Evolutionary conservation across 2,797 vertebrate species (phyloP).

Genomic region (Synaphobranchus kaupii): DNA sequence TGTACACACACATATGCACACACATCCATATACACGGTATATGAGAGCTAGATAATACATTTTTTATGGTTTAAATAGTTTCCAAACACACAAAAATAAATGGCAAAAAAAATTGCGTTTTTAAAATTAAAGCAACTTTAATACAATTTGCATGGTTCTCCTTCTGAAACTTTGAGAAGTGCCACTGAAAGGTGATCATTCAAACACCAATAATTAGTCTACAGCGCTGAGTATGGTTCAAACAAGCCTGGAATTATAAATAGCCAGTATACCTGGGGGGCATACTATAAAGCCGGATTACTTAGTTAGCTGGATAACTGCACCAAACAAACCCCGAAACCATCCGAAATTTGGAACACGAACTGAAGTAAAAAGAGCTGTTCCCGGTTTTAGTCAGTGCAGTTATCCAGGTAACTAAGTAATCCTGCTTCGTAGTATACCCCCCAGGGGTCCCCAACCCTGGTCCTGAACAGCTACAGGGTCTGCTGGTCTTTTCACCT

Average conservation of each 20-base stretch:
- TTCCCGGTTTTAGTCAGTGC: too few relatives aligned
- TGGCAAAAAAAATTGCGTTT: background rate
- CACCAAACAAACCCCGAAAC: too few relatives aligned
- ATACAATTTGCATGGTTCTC: background rate
- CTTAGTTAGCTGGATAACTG: too few relatives aligned
- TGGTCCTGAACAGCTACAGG: background rate
- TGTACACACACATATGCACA: constrained; percentile 24
- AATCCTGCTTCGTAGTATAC: too few relatives aligned
- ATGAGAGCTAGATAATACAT: background rate
- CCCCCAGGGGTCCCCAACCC: background rate
- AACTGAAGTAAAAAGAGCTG: too few relatives aligned
- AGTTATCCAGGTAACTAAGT: too few relatives aligned
- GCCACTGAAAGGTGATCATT: background rate
- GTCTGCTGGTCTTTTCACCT: background rate
- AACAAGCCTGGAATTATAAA: background rate
- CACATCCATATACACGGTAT: background rate
- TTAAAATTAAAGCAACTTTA: background rate
- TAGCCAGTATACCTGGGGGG: background rate
- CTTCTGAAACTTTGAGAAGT: background rate
- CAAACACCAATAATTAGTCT: background rate
- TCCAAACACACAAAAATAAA: background rate
- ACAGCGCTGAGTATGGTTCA: background rate
- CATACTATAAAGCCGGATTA: too few relatives aligned
- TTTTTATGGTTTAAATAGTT: background rate
- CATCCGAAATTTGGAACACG: too few relatives aligned